Conservation (phyloP, 23 tunicate genomes). For the Diplosoma virens region DNA sequence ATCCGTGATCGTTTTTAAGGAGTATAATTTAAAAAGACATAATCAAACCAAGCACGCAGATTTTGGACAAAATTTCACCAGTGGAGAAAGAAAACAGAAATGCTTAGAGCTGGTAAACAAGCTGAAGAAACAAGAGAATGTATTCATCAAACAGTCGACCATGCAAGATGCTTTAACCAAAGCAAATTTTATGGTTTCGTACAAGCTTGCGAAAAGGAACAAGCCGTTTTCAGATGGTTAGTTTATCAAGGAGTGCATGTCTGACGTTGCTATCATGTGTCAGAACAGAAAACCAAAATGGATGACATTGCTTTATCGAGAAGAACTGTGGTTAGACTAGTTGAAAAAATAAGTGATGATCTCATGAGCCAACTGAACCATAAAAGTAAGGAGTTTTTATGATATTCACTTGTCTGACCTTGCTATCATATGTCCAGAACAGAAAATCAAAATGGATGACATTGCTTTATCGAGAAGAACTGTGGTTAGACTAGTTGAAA, state of each 20-base stretch:
- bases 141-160: constrained; percentile 7
- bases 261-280: constrained; percentile 23
- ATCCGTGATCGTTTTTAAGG: constrained; percentile 40
- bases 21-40: constrained; percentile 42
- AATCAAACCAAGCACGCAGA: constrained; percentile 39
- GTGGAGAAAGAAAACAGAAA: constrained; percentile 12
- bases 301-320: constrained; percentile 23
- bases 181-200: constrained; percentile 23
- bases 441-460: constrained; percentile 2
- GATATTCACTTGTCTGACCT: constrained; percentile 19
- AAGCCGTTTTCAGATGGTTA: constrained; percentile 47
- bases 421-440: constrained; percentile 32
- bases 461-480: constrained; percentile 37
- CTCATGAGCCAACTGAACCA: constrained; percentile 13
- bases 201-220: constrained; percentile 28
- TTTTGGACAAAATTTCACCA: constrained; percentile 19
- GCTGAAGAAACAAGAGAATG: constrained; percentile 33
- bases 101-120: background rate
- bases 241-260: constrained; percentile 43
- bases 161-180: constrained; percentile 18
- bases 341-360: constrained; percentile 18
- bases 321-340: constrained; percentile 34
- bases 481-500: constrained; percentile 20
- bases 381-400: background rate
- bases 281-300: constrained; percentile 21